Evolutionary conservation across 1,140 invertebrate genomes (phyloP), one percentile per base, ranked within the genome.

Genomic region (Trichomalopsis sarcophagae): DNA sequence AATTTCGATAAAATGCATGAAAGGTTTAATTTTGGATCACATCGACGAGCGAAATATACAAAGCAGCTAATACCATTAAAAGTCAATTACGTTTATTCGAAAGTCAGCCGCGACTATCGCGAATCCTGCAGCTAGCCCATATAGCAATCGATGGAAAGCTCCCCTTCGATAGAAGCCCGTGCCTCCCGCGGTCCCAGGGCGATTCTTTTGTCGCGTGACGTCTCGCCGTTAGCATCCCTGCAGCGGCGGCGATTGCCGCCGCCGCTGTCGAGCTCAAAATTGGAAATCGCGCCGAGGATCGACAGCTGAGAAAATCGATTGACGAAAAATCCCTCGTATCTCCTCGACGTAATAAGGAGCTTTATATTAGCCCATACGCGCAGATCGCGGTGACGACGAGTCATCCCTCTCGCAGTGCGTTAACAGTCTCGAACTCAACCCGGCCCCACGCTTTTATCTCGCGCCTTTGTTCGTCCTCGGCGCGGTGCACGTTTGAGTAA

Each of bases 161-260:
- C 17, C 55, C 55, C 55, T 62, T n/a, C 55, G 55, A n/a, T 62
- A 2, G 55, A n/a, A 62, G 55, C 14, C 55, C 55, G 6, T 62
- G 55, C 23, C 5, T 14, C 40, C 47, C 68, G 47, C 47, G 21
- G 36, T 55, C 73, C 50, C 81, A 66, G 21, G 73, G 73, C 55
- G 71, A 82, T 82, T 82, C 81, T 75, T 82, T 75, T 82, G 81
- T 82, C 50, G 81, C 81, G 81, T 82, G 81, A 82, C 55, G 68
- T 21, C 6, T 4, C 21, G 33, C 69, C 81, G 81, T 82, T 82
- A 82, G 68, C 68, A 9, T 71, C 68, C 23, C 7, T 30, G 27
- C 10, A 5, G 68, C 33, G 5, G 33, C 33, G 5, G 33, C 33
- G 5, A 4, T 4, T 2, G 33, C 11, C 68, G 27, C 17, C 9